Conservation (phyloP, 2,113 vertebrate species). For the Corapipo altera region DNA sequence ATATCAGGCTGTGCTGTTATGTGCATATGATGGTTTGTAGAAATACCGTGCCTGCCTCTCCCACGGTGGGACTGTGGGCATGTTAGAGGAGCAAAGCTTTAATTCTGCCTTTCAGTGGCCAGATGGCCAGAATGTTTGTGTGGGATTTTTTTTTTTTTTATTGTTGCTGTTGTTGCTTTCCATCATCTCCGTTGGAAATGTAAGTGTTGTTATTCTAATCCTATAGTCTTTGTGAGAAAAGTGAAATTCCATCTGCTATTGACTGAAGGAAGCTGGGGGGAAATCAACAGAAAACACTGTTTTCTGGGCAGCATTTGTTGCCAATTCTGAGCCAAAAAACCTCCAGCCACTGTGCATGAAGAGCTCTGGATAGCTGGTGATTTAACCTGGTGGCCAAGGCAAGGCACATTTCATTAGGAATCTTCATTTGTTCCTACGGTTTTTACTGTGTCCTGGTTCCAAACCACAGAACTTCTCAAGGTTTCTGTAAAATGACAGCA, state of each 20-base stretch:
- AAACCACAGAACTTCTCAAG: not conserved
- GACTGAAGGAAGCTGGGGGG: not conserved
- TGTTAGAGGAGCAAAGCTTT: not conserved
- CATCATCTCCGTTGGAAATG: constrained; percentile 1
- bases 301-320: not conserved
- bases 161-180: constrained; percentile 5
- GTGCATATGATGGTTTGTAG: not conserved
- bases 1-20: not conserved
- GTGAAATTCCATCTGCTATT: constrained; percentile 28
- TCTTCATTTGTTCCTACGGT: not conserved
- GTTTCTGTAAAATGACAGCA: not conserved
- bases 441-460: not conserved
- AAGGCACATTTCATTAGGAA: not conserved
- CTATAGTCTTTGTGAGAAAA: constrained; percentile 22
- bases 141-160: not conserved
- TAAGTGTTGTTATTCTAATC: constrained; percentile 23
- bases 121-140: constrained; percentile 35
- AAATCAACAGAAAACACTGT: not conserved
- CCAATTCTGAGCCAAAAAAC: not conserved
- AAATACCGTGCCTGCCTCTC: not conserved
- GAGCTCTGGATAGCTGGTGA: not conserved
- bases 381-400: not conserved
- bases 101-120: not conserved
- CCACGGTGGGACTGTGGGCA: not conserved
- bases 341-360: not conserved